Conservation (phyloP, 2,888 invertebrate genomes). For the Mimachlamys varia region DNA sequence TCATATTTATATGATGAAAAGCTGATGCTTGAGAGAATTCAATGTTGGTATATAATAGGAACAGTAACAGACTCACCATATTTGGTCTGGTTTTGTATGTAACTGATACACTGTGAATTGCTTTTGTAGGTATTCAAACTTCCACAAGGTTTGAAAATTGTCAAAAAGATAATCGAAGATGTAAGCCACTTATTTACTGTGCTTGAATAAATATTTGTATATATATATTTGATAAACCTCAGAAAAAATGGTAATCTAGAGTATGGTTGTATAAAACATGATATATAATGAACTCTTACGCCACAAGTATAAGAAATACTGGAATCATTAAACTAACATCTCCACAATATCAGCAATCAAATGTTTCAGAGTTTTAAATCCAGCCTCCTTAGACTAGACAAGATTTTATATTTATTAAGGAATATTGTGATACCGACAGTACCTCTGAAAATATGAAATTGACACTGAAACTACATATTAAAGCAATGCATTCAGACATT, state of each 20-base stretch:
- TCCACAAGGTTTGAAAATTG: background rate
- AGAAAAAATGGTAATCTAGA: background rate
- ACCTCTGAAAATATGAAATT: no score
- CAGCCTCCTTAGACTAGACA: background rate
- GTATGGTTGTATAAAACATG: background rate
- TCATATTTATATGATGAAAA: background rate
- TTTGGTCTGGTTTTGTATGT: no score
- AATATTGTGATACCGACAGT: no score
- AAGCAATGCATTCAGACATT: background rate
- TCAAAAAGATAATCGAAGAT: background rate
- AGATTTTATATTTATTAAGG: no score
- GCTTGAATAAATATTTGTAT: constrained; percentile 17
- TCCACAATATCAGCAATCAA: background rate
- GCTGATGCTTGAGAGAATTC: no score
- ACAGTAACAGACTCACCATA: no score
- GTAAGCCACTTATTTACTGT: background rate
- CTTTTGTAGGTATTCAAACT: background rate
- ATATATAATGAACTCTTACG: background rate
- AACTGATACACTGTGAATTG: background rate
- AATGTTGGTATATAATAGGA: no score
- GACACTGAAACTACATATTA: no score
- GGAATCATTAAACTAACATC: background rate
- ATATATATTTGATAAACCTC: background rate
- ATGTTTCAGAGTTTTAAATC: background rate
- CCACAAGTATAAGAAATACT: background rate